phyloP scores from a whole-genome alignment of 2,797 vertebrate species.

The Lates japonicus region DNA sequence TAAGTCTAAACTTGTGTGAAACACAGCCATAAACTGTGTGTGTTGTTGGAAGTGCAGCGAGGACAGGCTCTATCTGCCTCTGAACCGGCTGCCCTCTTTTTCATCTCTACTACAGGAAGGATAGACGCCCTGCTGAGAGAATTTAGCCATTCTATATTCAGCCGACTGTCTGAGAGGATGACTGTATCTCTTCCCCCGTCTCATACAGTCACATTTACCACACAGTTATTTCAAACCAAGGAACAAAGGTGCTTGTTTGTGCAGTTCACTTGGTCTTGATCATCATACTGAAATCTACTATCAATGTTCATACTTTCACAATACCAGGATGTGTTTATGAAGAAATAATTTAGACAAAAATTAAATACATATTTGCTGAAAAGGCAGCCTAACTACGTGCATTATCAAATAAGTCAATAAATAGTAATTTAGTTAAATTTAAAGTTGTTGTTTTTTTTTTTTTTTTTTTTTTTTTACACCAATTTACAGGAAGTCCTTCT shows the following conservation, averaged over 20 bases:
- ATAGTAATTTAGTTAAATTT: neutral
- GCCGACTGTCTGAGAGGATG: neutral
- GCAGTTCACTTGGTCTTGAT: neutral
- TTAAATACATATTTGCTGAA: neutral
- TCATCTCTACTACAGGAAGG: neutral
- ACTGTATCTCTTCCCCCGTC: neutral
- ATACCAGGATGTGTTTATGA: neutral
- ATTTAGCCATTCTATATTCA: neutral
- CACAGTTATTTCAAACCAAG: neutral
- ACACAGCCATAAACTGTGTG: neutral
- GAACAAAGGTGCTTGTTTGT: neutral
- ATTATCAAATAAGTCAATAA: neutral
- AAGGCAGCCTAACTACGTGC: neutral
- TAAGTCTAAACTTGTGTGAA: neutral
- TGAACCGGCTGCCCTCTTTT: no score
- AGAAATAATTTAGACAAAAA: neutral
- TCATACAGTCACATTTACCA: neutral
- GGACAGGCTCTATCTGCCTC: neutral
- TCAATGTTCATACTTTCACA: neutral
- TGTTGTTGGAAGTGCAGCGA: neutral
- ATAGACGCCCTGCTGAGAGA: constrained; percentile 2
- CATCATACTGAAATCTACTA: neutral
- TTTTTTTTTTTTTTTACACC: neutral
- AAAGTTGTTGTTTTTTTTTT: neutral
- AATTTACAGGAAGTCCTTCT: neutral